Base-by-base conservation (phyloP, 2,888 invertebrate genomes). In the Caenorhabditis sp. region DNA sequence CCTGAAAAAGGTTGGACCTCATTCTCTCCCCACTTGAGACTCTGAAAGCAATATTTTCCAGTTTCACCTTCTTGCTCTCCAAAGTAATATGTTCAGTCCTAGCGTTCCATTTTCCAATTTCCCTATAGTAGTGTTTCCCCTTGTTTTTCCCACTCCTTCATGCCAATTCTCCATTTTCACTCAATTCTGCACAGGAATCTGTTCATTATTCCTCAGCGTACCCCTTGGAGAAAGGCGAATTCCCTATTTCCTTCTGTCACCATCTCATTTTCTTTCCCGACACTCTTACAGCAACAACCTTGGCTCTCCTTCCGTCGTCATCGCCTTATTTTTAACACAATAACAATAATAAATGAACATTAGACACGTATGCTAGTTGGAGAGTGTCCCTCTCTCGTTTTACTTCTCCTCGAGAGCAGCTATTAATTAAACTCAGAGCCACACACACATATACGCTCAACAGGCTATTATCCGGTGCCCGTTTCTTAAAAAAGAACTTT, bases 271-370 rank as follows among this genome's bases (percentile, higher is more conserved):
- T 28, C 64, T 16, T 64, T 44, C 10, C 61, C 44, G 22, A 59
- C 59, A 59, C 59, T 59, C 59, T 38, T 31, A 61, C 44, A 63
- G 63, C 26, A 63, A 63, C 44, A 66, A 38, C 38, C 6, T 38
- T 38, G 10, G 2, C 10, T 38, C 54, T 8, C 7, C 31, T 31
- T 66, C 49, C 66, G 31, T 66, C 54, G 41, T 75, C 58, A 49
- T 68, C 31, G 19, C 61, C 38, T 22, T 51, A 47, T 58, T 75
- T 73, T 75, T 76, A 76, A 76, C 76, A 69, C 68, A 76, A 76
- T 76, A 76, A 69, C 76, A 76, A 75, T 76, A 76, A 76, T 76
- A 76, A 80, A 72, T 66, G 72, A 59, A 64, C 66, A 66, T 73
- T 73, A 64, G 54, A 64, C 54, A 51, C 61, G 64, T 66, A 68